A percentile compares a stretch with the other conserved stretches of the same genome.
These are phyloP conservation scores for Aspidapion aeneum DNA, from an alignment of 2,888 invertebrate species.

Conservation along the genomic window DNA sequence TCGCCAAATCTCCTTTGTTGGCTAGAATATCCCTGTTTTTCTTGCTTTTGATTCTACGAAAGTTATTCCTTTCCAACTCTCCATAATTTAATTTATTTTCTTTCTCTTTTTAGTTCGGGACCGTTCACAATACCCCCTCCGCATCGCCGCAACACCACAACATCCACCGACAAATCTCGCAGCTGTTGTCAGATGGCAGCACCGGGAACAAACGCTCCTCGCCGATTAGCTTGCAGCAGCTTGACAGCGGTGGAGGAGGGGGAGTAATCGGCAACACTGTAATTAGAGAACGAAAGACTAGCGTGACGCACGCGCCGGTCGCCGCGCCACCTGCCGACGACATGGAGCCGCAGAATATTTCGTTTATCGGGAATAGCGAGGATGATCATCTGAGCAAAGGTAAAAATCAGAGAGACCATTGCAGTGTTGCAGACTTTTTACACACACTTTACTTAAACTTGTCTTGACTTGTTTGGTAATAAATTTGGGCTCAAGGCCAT, in stretches of 20 bases:
- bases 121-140: constrained; percentile 52
- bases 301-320: constrained; percentile 55
- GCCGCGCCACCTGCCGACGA: constrained; percentile 73
- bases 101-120: constrained; percentile 31
- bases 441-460: too few relatives aligned
- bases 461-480: too few relatives aligned
- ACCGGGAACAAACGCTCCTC: constrained; percentile 34
- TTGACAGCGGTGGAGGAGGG: constrained; percentile 36
- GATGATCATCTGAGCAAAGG: constrained; percentile 48
- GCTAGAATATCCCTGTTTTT: too few relatives aligned
- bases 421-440: too few relatives aligned
- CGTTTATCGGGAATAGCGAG: constrained; percentile 76
- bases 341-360: constrained; percentile 92
- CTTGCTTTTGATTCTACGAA: too few relatives aligned
- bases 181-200: constrained; percentile 41
- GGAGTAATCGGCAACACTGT: constrained; percentile 5
- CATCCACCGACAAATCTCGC: constrained; percentile 56
- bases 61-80: background rate
- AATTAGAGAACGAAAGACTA: constrained; percentile 40
- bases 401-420: constrained; percentile 3
- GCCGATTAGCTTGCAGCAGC: constrained; percentile 53
- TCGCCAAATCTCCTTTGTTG: too few relatives aligned
- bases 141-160: constrained; percentile 65
- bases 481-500: too few relatives aligned
- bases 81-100: too few relatives aligned